These are phyloP conservation scores for Vesta saturnalis DNA, from an alignment of 2,888 invertebrate genomes.

Conservation along the genomic window DNA sequence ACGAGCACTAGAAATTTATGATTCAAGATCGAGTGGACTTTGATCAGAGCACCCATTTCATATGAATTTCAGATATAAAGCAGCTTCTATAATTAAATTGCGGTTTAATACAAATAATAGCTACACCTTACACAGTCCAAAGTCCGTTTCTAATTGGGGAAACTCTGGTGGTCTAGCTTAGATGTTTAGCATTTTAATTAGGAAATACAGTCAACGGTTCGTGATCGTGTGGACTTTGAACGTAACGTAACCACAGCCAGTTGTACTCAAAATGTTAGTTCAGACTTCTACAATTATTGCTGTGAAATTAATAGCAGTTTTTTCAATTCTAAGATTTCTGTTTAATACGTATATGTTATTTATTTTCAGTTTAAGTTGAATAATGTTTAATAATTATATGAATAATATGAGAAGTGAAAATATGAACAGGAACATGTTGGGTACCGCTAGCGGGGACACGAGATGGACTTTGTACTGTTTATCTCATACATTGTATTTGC, in stretches of 20 bases:
- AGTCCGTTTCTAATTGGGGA: constrained; percentile 4
- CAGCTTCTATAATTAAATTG: constrained; percentile 5
- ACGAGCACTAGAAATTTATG: background rate
- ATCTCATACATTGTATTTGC: constrained; percentile 41
- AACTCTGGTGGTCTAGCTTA: background rate
- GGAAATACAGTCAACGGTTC: constrained; percentile 10
- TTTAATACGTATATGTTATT: background rate
- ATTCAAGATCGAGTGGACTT: constrained; percentile 4
- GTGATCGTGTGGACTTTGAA: constrained; percentile 15
- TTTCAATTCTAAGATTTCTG: background rate
- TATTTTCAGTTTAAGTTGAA: no score
- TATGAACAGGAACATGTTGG: constrained; percentile 29
- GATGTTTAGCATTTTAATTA: constrained; percentile 17
- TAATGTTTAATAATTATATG: no score
- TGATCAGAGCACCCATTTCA: constrained; percentile 10
- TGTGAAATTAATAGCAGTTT: background rate
- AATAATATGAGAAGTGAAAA: background rate
- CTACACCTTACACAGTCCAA: background rate
- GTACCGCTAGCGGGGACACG: constrained; percentile 40
- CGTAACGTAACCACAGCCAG: constrained; percentile 13
- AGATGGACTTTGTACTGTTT: constrained; percentile 48
- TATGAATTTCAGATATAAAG: background rate
- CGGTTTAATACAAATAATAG: constrained; percentile 6
- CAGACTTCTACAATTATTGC: background rate
- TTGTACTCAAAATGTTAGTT: background rate